Conservation (phyloP, 2,797 vertebrate species). For the Typhlichthys subterraneus region DNA sequence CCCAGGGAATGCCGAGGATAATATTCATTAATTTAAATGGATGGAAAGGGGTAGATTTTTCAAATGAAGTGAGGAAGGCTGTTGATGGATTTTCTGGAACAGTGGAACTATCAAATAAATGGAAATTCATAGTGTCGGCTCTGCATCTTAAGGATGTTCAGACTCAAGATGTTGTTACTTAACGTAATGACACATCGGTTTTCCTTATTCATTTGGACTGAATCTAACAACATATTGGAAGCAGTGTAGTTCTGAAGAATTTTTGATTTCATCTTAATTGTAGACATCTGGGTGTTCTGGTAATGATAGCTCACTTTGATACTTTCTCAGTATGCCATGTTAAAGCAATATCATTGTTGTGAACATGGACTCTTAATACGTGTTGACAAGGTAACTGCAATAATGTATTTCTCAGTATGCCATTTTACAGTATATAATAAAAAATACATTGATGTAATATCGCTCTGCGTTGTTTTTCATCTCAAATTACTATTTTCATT, state of each 20-base stretch:
- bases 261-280: conserved; percentile 11
- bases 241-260: not conserved
- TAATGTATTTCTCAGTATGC: too few relatives aligned
- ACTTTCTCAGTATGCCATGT: conserved; percentile 46
- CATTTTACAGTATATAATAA: too few relatives aligned
- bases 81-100: conserved; percentile 57
- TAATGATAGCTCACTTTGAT: conserved; percentile 39
- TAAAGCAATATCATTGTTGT: conserved; percentile 29
- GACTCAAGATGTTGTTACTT: conserved; percentile 5
- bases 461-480: too few relatives aligned
- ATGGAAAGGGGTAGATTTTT: conserved; percentile 33
- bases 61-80: conserved; percentile 6
- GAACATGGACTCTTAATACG: conserved; percentile 40
- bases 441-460: too few relatives aligned
- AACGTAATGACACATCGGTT: conserved; percentile 21
- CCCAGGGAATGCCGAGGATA: too few relatives aligned
- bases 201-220: conserved; percentile 18
- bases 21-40: conserved; percentile 3
- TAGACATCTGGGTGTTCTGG: conserved; percentile 30
- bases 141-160: conserved; percentile 26
- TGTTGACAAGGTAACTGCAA: not conserved
- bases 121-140: conserved; percentile 35
- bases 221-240: conserved; percentile 11
- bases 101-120: conserved; percentile 29
- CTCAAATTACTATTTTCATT: too few relatives aligned